Conservation (phyloP, 2,888 invertebrate species). For the Drosophila kambysellisi region DNA sequence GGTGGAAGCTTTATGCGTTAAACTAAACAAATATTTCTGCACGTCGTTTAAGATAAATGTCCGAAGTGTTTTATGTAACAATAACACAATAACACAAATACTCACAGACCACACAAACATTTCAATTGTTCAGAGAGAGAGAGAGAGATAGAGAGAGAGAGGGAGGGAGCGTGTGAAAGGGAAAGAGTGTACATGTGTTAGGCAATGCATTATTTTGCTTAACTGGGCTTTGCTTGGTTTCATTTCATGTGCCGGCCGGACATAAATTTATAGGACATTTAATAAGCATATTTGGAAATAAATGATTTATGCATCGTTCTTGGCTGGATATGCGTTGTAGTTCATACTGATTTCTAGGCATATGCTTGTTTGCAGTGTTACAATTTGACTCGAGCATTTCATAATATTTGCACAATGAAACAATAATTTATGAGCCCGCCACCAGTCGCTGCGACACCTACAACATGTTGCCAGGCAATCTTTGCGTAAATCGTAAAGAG, state of each 20-base stretch:
- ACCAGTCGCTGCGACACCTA: slow-evolving; percentile 24
- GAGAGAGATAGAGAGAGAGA: background rate
- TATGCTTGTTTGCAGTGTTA: slow-evolving; percentile 32
- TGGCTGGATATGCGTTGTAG: slow-evolving; percentile 27
- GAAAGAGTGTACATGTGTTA: slow-evolving; percentile 10
- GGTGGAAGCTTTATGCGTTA: slow-evolving; percentile 41
- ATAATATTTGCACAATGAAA: slow-evolving; percentile 32
- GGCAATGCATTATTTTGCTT: slow-evolving; percentile 42
- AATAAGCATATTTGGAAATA: slow-evolving; percentile 71
- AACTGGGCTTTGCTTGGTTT: slow-evolving; percentile 52
- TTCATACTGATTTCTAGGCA: slow-evolving; percentile 23
- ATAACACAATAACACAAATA: slow-evolving; percentile 9
- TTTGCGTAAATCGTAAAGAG: background rate
- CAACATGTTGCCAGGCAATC: slow-evolving; percentile 6
- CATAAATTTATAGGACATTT: slow-evolving; percentile 76
- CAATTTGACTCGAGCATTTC: slow-evolving; percentile 28
- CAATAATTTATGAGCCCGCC: slow-evolving; percentile 37
- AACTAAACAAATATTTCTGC: slow-evolving; percentile 49
- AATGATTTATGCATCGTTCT: slow-evolving; percentile 63
- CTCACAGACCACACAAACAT: background rate
- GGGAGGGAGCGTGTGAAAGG: background rate
- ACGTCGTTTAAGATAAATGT: slow-evolving; percentile 20
- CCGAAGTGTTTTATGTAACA: slow-evolving; percentile 4
- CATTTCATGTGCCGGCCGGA: slow-evolving; percentile 49
- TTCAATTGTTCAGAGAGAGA: background rate